These are phyloP conservation scores for Pseudochirops cupreus DNA, from an alignment of 2,797 vertebrate genomes.

Conservation along the genomic window DNA sequence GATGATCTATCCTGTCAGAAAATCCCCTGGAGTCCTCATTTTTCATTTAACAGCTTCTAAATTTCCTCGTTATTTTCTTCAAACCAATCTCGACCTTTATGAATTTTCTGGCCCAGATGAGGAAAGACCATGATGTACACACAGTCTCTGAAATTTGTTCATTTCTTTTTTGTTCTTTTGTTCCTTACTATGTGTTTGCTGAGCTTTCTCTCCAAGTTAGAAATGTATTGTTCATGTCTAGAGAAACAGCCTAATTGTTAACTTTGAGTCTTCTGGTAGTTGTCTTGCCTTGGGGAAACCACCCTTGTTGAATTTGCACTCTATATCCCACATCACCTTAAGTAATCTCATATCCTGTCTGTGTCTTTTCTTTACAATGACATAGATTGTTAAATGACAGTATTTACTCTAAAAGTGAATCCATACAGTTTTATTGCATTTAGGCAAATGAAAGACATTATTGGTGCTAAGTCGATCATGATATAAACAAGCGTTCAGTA, in stretches of 20 bases:
- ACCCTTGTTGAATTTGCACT: not conserved
- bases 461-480: not conserved
- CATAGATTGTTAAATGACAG: not conserved
- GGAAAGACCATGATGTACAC: not conserved
- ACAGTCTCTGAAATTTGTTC: not conserved
- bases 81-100: not conserved
- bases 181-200: not conserved
- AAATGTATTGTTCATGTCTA: not conserved
- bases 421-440: not conserved
- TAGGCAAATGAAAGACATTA: not conserved
- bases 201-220: not conserved
- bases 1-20: rapidly evolving
- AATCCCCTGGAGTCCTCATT: not conserved
- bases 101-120: not conserved
- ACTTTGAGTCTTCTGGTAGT: not conserved
- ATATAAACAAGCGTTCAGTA: not conserved
- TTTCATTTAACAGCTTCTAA: not conserved
- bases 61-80: not conserved
- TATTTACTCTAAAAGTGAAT: not conserved
- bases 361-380: not conserved
- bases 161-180: not conserved
- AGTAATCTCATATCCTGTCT: not conserved
- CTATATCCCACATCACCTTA: too few relatives aligned
- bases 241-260: not conserved
- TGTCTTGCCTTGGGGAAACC: not conserved